These are phyloP conservation scores for Anabacerthia variegaticeps DNA, from an alignment of 2,797 vertebrate species.

Conservation along the genomic window DNA sequence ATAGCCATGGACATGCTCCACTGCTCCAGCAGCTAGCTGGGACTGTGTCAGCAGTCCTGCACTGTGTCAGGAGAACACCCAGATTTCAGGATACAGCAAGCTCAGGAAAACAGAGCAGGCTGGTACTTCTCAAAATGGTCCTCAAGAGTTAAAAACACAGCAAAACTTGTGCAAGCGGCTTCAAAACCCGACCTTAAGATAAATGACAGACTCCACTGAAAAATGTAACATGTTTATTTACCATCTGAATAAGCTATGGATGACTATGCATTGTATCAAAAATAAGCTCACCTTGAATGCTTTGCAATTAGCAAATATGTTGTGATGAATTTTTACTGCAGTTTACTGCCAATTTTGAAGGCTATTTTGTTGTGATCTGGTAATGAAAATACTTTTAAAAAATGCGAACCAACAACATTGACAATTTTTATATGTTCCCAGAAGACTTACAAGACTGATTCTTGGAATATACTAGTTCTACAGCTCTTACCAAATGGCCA, in stretches of 20 bases:
- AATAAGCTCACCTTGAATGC: background rate
- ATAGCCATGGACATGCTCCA: accelerated
- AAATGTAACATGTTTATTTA: background rate
- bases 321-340: background rate
- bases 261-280: background rate
- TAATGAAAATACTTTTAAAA: background rate
- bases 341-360: background rate
- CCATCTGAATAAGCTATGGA: background rate
- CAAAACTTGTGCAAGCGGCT: background rate
- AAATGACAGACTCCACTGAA: background rate
- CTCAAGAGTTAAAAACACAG: background rate
- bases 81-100: background rate
- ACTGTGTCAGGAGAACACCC: accelerated
- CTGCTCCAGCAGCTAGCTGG: background rate
- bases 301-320: background rate
- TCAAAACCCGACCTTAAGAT: background rate
- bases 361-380: background rate
- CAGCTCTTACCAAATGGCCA: background rate
- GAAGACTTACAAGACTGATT: background rate
- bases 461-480: background rate
- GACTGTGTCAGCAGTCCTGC: background rate
- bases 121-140: background rate
- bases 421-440: background rate
- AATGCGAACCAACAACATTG: background rate
- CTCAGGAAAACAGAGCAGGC: background rate